A percentile compares a stretch with the other conserved stretches of the same genome.
Evolutionary conservation across 2,888 invertebrate genomes (phyloP).

Genomic region (Noctuana brunneofusca): DNA sequence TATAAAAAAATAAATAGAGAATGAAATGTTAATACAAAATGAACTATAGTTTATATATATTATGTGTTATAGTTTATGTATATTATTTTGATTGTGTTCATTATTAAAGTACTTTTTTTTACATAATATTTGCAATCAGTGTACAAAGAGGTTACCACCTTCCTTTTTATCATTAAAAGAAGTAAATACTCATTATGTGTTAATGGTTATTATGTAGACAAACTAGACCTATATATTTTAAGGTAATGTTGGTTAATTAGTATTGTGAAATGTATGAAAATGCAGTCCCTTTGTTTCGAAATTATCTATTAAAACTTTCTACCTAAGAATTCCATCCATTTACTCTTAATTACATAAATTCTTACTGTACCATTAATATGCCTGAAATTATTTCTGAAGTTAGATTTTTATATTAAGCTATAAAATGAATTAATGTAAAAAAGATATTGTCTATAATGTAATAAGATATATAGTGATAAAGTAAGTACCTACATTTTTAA

Average conservation of each 20-base stretch:
- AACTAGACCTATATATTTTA: background rate
- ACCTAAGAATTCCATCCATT: conserved; percentile 17
- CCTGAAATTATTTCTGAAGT: too few species aligned
- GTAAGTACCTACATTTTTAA: too few species aligned
- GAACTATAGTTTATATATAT: background rate
- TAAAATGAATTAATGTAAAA: too few species aligned
- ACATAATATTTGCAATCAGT: background rate
- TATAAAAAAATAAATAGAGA: background rate
- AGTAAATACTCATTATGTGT: background rate
- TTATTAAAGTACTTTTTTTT: background rate
- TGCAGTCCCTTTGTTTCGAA: background rate
- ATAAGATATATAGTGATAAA: too few species aligned
- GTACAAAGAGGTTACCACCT: background rate
- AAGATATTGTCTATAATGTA: too few species aligned
- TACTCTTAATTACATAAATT: background rate
- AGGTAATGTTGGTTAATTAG: too few species aligned
- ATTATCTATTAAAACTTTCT: background rate
- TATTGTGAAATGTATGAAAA: background rate
- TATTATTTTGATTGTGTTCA: background rate
- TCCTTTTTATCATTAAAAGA: background rate
- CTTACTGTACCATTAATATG: too few species aligned
- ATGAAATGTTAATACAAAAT: background rate
- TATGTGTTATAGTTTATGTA: too few species aligned
- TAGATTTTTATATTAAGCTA: too few species aligned
- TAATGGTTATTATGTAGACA: background rate